phyloP scores from a whole-genome alignment of 1,140 invertebrate genomes.

The Sycophaga agraensis region DNA sequence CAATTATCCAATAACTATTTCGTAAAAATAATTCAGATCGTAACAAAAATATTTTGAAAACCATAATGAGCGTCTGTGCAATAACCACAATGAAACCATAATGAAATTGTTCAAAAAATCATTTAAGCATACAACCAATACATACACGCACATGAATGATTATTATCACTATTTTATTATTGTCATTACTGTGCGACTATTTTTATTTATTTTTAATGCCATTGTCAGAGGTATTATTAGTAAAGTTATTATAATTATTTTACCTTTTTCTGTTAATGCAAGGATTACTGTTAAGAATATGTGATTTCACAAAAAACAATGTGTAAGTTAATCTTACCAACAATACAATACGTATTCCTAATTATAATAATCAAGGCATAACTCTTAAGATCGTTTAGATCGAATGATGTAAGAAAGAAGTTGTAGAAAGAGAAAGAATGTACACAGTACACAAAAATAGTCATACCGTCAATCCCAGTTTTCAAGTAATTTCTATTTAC shows the following conservation, averaged over 20 bases:
- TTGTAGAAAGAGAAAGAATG: neutral
- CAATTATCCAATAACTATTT: no score
- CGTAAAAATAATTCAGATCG: no score
- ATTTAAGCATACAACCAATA: no score
- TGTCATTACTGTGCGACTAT: neutral
- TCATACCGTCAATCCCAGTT: slow-evolving; percentile 3
- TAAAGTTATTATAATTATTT: no score
- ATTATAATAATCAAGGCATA: slow-evolving; percentile 11
- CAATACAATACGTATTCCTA: slow-evolving; percentile 7
- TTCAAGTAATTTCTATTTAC: slow-evolving; percentile 5
- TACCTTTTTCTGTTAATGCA: neutral
- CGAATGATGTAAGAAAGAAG: neutral
- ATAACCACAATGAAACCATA: no score
- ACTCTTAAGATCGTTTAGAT: neutral
- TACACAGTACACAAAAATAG: slow-evolving; percentile 21
- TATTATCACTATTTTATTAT: slow-evolving; percentile 7
- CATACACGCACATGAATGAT: slow-evolving; percentile 4
- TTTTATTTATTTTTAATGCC: neutral
- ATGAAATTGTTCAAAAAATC: no score
- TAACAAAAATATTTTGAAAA: no score
- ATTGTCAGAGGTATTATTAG: no score
- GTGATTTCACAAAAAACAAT: neutral
- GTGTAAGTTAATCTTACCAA: neutral
- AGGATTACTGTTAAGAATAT: neutral
- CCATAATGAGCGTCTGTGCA: no score